Conservation (phyloP, 1,140 invertebrate species). For the Tyrophagus putrescentiae region DNA sequence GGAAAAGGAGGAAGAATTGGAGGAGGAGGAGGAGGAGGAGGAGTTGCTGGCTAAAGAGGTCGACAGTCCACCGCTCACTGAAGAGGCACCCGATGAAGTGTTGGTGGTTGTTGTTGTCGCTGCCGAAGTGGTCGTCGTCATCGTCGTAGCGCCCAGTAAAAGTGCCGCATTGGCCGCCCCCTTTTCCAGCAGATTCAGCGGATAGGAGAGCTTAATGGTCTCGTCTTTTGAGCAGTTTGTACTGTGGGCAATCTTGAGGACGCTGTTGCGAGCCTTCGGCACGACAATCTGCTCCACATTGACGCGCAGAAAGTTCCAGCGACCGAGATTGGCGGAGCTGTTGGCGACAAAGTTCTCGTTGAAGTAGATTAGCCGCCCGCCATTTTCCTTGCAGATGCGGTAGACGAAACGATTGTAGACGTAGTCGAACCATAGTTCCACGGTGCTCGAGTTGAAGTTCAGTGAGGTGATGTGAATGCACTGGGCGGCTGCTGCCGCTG, state of each 20-base stretch:
- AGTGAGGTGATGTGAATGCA: conserved; percentile 20
- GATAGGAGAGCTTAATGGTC: conserved; percentile 8
- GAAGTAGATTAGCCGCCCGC: not conserved
- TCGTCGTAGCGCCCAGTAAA: too few species aligned
- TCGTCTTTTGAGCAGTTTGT: conserved; percentile 1
- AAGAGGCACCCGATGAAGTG: too few species aligned
- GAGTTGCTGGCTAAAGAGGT: too few species aligned
- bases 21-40: not conserved
- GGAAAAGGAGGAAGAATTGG: not conserved
- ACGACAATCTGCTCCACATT: conserved; percentile 13
- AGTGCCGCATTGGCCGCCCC: not conserved
- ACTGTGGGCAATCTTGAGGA: not conserved
- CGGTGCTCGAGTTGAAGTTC: not conserved
- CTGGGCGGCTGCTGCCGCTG: not conserved
- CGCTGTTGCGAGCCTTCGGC: not conserved
- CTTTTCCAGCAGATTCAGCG: not conserved
- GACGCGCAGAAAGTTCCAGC: conserved; percentile 18
- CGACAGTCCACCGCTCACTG: too few species aligned
- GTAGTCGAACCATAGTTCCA: conserved; percentile 21
- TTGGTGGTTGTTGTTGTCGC: too few species aligned
- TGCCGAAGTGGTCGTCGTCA: too few species aligned
- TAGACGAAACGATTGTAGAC: conserved; percentile 3
- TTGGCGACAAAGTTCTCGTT: conserved; percentile 5
- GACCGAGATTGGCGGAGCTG: not conserved
- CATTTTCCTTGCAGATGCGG: not conserved